A percentile compares a stretch with the other conserved stretches of the same genome.
Conservation (phyloP, 1,140 invertebrate genomes). For the Acromyrmex echinatior region DNA sequence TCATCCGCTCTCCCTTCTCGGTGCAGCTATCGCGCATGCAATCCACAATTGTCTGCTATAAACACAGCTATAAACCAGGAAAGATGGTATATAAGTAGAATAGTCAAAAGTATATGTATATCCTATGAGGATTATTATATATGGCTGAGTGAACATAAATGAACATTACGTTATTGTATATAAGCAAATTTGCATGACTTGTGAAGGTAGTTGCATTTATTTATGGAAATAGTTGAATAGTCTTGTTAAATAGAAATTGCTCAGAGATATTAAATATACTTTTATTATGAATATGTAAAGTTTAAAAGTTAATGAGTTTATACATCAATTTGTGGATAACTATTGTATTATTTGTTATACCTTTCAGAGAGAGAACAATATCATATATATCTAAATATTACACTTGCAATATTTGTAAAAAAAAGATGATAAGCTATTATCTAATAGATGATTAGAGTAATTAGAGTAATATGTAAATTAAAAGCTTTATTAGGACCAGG, state of each 20-base stretch:
- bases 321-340: background rate
- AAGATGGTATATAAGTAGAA: slow-evolving; percentile 81
- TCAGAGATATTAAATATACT: slow-evolving; percentile 20
- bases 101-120: slow-evolving; percentile 68
- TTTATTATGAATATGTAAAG: background rate
- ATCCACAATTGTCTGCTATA: slow-evolving; percentile 78
- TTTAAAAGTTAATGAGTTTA: background rate
- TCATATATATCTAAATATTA: slow-evolving; percentile 12
- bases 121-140: slow-evolving; percentile 66
- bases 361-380: background rate
- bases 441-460: background rate
- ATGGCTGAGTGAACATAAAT: background rate
- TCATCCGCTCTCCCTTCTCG: slow-evolving; percentile 81
- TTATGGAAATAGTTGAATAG: background rate
- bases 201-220: slow-evolving; percentile 23
- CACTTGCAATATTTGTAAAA: background rate
- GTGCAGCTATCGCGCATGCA: slow-evolving; percentile 75
- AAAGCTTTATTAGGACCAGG: background rate
- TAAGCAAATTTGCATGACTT: slow-evolving; percentile 25
- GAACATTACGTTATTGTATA: slow-evolving; percentile 14
- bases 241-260: background rate
- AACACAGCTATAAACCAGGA: slow-evolving; percentile 65
- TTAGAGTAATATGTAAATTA: background rate
- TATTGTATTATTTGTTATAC: background rate
- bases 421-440: background rate